Conservation (phyloP, 2,113 vertebrate species). For the Chloebia gouldiae region DNA sequence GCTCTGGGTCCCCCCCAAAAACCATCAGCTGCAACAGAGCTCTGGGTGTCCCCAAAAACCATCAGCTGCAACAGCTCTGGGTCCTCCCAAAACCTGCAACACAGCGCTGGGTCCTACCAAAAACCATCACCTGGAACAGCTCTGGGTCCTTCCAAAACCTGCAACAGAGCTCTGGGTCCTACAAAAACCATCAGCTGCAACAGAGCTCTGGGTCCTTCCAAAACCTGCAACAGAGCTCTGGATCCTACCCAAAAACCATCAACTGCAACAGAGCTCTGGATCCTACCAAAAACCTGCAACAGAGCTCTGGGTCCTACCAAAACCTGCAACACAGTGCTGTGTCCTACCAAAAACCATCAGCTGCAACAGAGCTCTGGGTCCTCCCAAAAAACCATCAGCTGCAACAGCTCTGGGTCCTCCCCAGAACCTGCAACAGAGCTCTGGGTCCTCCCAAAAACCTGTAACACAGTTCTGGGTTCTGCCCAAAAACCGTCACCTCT, state of each 20-base stretch:
- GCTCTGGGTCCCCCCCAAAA: too few species aligned
- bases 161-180: not conserved
- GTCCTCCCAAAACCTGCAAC: too few species aligned
- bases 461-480: too few species aligned
- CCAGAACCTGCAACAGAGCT: not conserved
- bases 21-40: too few species aligned
- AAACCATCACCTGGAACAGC: too few species aligned
- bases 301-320: not conserved
- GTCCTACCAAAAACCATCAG: accelerated
- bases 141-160: not conserved
- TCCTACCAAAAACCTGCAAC: too few species aligned
- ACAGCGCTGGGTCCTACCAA: not conserved
- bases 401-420: not conserved
- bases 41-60: too few species aligned
- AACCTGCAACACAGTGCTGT: not conserved
- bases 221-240: too few species aligned
- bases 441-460: not conserved
- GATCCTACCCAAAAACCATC: too few species aligned
- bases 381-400: too few species aligned
- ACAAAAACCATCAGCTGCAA: accelerated
- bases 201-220: too few species aligned
- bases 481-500: accelerated
- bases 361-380: accelerated
- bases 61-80: too few species aligned
- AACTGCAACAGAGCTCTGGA: accelerated